Percentiles rank a stretch among this genome's conserved stretches.
phyloP scores from a whole-genome alignment of 2,888 invertebrate genomes.

The Polia nebulosa region DNA sequence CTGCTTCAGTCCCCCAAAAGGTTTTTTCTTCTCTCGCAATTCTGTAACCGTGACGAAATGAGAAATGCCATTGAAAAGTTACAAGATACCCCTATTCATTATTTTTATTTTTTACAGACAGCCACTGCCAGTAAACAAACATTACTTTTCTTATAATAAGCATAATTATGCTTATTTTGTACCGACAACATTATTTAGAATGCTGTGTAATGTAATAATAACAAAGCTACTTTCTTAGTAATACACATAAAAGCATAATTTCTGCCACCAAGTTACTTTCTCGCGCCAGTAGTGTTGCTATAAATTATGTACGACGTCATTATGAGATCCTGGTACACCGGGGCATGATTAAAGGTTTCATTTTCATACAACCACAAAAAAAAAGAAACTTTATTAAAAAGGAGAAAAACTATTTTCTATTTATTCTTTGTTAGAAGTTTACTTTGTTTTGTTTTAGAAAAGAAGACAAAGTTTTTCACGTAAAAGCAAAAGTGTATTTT shows the following conservation, averaged over 20 bases:
- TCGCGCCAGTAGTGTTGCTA: slow-evolving; percentile 35
- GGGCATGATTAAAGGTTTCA: slow-evolving; percentile 52
- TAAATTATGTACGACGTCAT: slow-evolving; percentile 62
- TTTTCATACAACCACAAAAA: slow-evolving; percentile 44
- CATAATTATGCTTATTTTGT: neutral
- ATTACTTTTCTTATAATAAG: neutral
- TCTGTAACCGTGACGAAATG: neutral
- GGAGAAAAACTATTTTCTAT: slow-evolving; percentile 1
- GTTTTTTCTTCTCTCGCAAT: neutral
- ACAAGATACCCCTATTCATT: neutral
- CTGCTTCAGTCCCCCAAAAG: neutral
- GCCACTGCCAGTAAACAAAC: neutral
- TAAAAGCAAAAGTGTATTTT: too few species aligned
- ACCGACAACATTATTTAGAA: neutral
- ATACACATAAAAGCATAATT: slow-evolving; percentile 2
- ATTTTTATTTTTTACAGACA: too few species aligned
- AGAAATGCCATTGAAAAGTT: neutral
- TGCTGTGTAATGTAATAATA: slow-evolving; percentile 9
- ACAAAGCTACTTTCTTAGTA: slow-evolving; percentile 8
- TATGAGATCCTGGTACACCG: slow-evolving; percentile 70
- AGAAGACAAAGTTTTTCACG: neutral
- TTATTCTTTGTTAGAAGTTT: neutral
- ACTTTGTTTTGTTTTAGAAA: neutral
- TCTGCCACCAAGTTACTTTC: slow-evolving; percentile 27
- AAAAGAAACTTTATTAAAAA: slow-evolving; percentile 29